Base-by-base conservation (phyloP, 2,888 invertebrate species). In the Ophion costatus region DNA sequence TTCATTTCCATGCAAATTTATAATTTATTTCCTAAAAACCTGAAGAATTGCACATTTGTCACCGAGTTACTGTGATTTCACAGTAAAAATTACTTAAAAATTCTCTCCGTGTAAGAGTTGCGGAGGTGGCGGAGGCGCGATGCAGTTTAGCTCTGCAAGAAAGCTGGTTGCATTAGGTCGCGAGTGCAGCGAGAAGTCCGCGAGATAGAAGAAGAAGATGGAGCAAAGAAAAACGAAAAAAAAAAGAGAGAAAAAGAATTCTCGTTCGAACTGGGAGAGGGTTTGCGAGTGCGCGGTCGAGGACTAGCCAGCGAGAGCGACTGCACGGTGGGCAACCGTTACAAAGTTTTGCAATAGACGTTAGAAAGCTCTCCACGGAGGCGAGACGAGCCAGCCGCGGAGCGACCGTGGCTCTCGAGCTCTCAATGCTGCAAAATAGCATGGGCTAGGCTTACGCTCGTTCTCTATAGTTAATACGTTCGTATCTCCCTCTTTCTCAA, bases 291-390 rank as follows among this genome's bases (percentile, higher is more conserved):
- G 80, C 70, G 63, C 80, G 69, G 77, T 77, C 63, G 69, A 69
- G 80, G 80, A 20, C 51, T 45, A 61, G 59, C 75, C 59, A 14
- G 45, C 59, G 74, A 51, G n/a, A 74, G 24, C 59, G 59, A 74
- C 38, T 29, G 51, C 45, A 63, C 63, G 66, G 70, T 73, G 69
- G 69, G 74, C 69, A 83, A 81, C 75, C 77, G 81, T 84, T 81
- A 81, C 69, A 11, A 71, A 63, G 81, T 84, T 84, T 84, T 78
- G 84, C 84, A 84, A 84, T 84, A 63, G 81, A 84, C 84, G 81
- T 84, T 84, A 84, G 84, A 84, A 84, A 84, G 84, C 84, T 84
- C 78, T 71, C 45, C 38, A 20, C 63, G 83, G 81, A 75, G 75
- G 81, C 78, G 81, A 82, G 77, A 81, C 73, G 78, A 56, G 63